Evolutionary conservation across 2,797 vertebrate species (phyloP), one percentile per base, ranked within the genome.

Genomic region (Sorex maritimensis): DNA sequence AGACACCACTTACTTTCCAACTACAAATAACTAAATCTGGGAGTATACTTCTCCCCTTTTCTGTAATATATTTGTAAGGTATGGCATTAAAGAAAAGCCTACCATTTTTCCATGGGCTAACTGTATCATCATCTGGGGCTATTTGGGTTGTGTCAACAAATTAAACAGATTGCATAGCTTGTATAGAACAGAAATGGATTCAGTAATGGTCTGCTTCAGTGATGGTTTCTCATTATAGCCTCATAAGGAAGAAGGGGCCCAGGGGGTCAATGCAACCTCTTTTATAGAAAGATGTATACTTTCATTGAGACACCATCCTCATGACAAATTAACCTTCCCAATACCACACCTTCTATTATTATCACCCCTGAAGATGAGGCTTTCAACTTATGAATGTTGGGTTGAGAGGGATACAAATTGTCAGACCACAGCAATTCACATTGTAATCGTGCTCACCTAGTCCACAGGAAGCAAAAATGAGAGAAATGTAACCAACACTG

Each of bases 1-100:
- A 86, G 34, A 74, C 86, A 14, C 8, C 63, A 1, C n/a, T 86
- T 61, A 38, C 52, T 55, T 91, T 88, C 72, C 65, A 91, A 55
- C 23, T 58, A 44, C 24, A 81, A 78, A 69, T 52, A 92, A 63
- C 7, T 80, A 24, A 61, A n/a, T 82, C 67, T 19, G 67, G 19
- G 44, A 55, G 79, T 21, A 65, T 34, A 68, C 30, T 58, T 26
- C 41, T 88, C 90, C 72, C 23, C 30, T 41, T 44, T 80, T 67
- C 41, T 77, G 46, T 88, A 13, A 79, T 58, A 28, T 52, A 10
- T 9, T 73, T 63, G 38, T 44, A 67, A 28, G 26, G 7, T 61
- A 14, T 21, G 52, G 15, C 67, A 24, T 49, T 49, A 12, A 1
- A 80, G 52, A 49, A 80, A 75, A 44, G 34, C 26, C 7, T 61